Evolutionary conservation across 2,113 vertebrate species (phyloP), one percentile per base, ranked within the genome.

Genomic region (Felis chaus): DNA sequence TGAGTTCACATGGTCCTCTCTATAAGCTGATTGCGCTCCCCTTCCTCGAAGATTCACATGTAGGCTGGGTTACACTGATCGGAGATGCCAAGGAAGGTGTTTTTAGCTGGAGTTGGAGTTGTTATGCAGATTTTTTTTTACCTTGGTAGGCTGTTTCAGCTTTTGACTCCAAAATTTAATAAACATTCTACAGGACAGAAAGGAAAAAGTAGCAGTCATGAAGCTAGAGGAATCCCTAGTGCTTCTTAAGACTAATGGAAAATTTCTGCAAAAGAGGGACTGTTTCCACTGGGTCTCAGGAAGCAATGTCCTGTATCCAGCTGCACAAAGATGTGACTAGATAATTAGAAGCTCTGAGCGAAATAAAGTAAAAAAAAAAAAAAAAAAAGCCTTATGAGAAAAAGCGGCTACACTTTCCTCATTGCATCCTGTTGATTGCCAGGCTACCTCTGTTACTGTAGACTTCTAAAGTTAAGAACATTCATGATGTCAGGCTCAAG

Each of bases 81-180:
- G 57, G 41, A 87, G 21, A 66, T 27, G 45, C 78, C 2, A 15
- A 93, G 80, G 27, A 61, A 39, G 48, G 15, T 18, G 61, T 66
- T 95, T 93, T 95, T 81, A 88, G 36, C 11, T 95, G 13, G 41
- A 76, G 33, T 55, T 81, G 50, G 41, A 61, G 45, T 83, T 92
- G 48, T 82, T 82, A 65, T 88, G 57, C 39, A 89, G 82, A 76
- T 48, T 48, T 78, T 78, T 76, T 41, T 61, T 92, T 79, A 74
- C 11, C 3, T 89, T 57, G 19, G 68, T 48, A 94, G 45, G n/a
- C 19, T 66, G 15, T 66, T 92, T 4, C 25, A 68, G 3, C 6
- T 29, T 71, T 95, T 95, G 19, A 57, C 41, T 90, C 27, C 48
- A 80, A 85, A 82, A 71, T 48, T 79, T 69, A 81, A 83, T 68